These are phyloP conservation scores for Drosophila malerkotliana DNA, from an alignment of 1,140 invertebrate genomes.

Conservation along the genomic window DNA sequence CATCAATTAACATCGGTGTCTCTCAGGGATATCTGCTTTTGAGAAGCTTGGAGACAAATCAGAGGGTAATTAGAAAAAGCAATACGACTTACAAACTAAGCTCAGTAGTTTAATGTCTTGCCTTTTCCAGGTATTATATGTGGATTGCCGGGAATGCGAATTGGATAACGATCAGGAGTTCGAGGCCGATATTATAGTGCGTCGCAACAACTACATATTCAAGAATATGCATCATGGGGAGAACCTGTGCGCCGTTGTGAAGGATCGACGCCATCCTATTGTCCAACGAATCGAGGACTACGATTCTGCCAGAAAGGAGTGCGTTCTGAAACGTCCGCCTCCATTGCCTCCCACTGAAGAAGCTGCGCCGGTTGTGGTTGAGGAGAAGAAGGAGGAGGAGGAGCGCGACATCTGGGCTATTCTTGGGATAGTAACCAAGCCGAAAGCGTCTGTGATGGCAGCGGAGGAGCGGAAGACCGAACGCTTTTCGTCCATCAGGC, in stretches of 20 bases:
- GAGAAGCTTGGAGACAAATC: conserved; percentile 23
- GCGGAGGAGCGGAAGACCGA: background rate
- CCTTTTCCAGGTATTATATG: conserved; percentile 8
- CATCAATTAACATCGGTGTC: conserved; percentile 26
- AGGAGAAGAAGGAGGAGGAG: conserved; percentile 26
- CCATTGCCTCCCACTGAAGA: background rate
- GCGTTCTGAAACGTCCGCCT: conserved; percentile 1
- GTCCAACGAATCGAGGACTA: conserved; percentile 18
- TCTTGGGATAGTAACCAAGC: conserved; percentile 8
- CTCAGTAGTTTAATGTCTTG: background rate
- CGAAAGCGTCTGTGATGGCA: background rate
- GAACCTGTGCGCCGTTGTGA: conserved; percentile 14
- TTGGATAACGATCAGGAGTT: conserved; percentile 47
- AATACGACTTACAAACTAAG: too few relatives aligned
- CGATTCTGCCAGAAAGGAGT: background rate
- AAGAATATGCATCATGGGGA: conserved; percentile 24
- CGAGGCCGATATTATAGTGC: conserved; percentile 61
- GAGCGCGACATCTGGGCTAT: conserved; percentile 60
- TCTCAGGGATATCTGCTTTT: conserved; percentile 15
- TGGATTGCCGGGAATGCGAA: conserved; percentile 62
- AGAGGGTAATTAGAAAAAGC: conserved; percentile 10
- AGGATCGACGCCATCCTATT: conserved; percentile 39
- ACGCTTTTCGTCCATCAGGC: background rate
- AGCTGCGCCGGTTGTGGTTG: background rate
- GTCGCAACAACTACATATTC: conserved; percentile 55